Conservation (phyloP, 2,888 invertebrate species). For the Morinoia aosen region DNA sequence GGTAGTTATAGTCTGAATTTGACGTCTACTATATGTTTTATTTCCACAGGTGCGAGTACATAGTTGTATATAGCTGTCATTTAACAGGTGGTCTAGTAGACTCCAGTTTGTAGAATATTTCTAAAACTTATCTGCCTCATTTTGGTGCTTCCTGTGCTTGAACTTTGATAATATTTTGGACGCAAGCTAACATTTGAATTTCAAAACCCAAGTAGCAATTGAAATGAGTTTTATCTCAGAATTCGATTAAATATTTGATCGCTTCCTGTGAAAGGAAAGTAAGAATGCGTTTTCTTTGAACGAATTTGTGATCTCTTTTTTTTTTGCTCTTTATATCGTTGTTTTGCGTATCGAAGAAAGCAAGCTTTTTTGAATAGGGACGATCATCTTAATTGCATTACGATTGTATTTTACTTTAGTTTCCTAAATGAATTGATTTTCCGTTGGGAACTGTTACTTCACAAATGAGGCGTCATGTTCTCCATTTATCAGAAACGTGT, state of each 20-base stretch:
- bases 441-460: neutral
- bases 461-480: neutral
- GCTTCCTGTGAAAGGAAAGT: neutral
- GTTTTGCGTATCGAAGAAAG: neutral
- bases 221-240: neutral
- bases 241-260: neutral
- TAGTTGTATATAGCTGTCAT: slow-evolving; percentile 12
- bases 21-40: neutral
- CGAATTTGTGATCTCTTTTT: neutral
- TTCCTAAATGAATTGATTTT: neutral
- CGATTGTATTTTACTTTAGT: neutral
- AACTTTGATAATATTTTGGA: neutral
- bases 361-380: too few relatives aligned
- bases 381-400: neutral
- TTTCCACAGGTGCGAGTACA: neutral
- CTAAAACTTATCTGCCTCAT: neutral
- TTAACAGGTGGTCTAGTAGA: neutral
- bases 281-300: neutral
- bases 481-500: neutral
- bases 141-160: neutral
- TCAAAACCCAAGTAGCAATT: neutral
- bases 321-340: neutral
- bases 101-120: neutral
- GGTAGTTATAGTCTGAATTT: too few relatives aligned
- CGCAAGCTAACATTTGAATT: neutral